phyloP scores from a whole-genome alignment of 2,888 invertebrate genomes.

The Drosophila multiciliata region DNA sequence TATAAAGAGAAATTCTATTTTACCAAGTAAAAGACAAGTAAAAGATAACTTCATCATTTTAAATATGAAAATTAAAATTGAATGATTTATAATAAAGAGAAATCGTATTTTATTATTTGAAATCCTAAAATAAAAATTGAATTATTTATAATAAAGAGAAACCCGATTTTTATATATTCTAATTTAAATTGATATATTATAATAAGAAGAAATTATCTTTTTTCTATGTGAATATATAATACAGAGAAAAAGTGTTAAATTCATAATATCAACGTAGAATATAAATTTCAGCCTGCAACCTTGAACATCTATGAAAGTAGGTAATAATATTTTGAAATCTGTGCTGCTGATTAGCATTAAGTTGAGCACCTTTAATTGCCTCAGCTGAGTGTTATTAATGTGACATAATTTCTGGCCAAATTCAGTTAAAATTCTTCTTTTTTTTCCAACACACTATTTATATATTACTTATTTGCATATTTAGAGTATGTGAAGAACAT shows the following conservation, averaged over 20 bases:
- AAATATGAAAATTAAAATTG: no score
- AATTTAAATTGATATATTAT: no score
- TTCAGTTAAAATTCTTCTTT: not conserved
- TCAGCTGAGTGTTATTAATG: not conserved
- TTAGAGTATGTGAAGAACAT: slow-evolving; percentile 63
- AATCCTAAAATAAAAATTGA: not conserved
- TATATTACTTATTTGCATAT: not conserved
- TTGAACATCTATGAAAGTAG: not conserved
- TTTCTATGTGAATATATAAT: no score
- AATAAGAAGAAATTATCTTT: no score
- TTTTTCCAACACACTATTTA: not conserved
- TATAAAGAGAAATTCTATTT: not conserved
- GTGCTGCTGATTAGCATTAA: slow-evolving; percentile 22
- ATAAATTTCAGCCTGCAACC: not conserved
- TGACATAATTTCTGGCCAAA: not conserved
- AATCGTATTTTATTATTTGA: not conserved
- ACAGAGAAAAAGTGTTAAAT: no score
- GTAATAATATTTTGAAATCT: slow-evolving; percentile 8
- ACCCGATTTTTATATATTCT: no score
- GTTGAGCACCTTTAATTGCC: not conserved
- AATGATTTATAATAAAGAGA: not conserved
- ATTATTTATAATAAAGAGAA: not conserved
- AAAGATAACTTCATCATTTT: no score
- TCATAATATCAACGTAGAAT: not conserved
- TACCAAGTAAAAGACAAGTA: no score